Percentiles rank a stretch among this genome's conserved stretches.
These are phyloP conservation scores for Porites rus DNA, from an alignment of 92 coral and sea anemone species.

Conservation along the genomic window DNA sequence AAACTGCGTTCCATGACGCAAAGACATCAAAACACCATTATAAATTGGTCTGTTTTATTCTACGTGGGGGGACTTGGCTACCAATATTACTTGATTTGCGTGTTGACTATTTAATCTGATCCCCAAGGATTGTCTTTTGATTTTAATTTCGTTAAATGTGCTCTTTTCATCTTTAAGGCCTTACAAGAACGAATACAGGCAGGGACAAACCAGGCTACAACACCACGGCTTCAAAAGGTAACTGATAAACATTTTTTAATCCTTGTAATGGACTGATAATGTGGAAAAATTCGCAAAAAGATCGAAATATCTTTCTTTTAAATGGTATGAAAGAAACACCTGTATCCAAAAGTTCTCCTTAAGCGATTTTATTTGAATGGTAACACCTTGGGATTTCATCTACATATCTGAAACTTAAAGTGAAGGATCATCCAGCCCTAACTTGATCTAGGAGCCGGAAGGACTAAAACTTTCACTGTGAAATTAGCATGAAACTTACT, in stretches of 20 bases:
- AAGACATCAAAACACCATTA: background rate
- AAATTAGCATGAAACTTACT: too few species aligned
- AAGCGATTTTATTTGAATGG: background rate
- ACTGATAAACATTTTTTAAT: background rate
- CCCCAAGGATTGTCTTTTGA: background rate
- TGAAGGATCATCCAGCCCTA: too few species aligned
- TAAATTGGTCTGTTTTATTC: background rate
- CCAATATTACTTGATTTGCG: constrained; percentile 7
- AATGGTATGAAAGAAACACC: too few species aligned
- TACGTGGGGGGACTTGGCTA: background rate
- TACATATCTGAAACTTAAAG: background rate
- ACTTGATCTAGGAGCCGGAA: too few species aligned
- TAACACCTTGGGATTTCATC: background rate
- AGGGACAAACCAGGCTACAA: constrained; percentile 63
- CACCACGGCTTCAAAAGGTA: constrained; percentile 88
- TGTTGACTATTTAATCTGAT: constrained; percentile 5
- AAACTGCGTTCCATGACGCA: background rate
- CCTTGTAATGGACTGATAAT: too few species aligned
- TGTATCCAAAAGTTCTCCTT: background rate
- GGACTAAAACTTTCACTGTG: too few species aligned
- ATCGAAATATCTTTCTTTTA: background rate
- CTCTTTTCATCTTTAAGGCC: constrained; percentile 61
- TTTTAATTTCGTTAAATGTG: background rate
- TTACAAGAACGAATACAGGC: constrained; percentile 89
- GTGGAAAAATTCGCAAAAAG: background rate